Evolutionary conservation across 2,888 invertebrate genomes (phyloP), one percentile per base, ranked within the genome.

Genomic region (Leistus spinibarbis): DNA sequence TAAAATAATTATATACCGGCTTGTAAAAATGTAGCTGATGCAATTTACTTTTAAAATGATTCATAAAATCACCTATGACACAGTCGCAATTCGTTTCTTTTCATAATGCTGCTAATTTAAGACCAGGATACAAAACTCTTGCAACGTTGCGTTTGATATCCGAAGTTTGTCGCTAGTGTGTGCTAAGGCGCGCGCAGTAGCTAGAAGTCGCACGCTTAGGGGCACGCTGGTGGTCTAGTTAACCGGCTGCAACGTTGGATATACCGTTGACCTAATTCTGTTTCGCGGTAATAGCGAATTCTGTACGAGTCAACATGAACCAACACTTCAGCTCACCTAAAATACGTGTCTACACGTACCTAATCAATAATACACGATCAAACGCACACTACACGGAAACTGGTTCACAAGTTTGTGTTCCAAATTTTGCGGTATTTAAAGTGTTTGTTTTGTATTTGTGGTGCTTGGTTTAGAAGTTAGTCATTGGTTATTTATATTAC

Each of bases 371-470:
- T 22, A 19, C 60, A 22, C 40, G 19, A 60, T 17, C 60, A 60
- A 20, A 19, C 40, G 5, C 40, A 40, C 40, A 13, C 13, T 40
- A 60, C 60, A 60, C 60, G 60, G 3, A 60, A 60, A 20, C 60
- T 60, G 60, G 60, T 60, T 60, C 60, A 60, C 60, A 60, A 60
- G 60, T 60, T 60, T 22, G 60, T 60, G 60, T 60, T 19, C 60
- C 60, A 60, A 60, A 60, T 60, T 60, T 40, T 40, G 40, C 40
- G 40, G 7, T 40, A 10, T 40, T 40, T 40, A 10, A 40, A 7
- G 40, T 3, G 40, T 40, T 40, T 40, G 13, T 40, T 40, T 40
- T 40, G 40, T 40, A 13, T 40, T 40, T 40, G 40, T 40, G 40
- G 40, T 40, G 7, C 40, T 40, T 40, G 3, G 40, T 40, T 40